Conservation (phyloP, 2,888 invertebrate species). For the Cantharis flavilabris region DNA sequence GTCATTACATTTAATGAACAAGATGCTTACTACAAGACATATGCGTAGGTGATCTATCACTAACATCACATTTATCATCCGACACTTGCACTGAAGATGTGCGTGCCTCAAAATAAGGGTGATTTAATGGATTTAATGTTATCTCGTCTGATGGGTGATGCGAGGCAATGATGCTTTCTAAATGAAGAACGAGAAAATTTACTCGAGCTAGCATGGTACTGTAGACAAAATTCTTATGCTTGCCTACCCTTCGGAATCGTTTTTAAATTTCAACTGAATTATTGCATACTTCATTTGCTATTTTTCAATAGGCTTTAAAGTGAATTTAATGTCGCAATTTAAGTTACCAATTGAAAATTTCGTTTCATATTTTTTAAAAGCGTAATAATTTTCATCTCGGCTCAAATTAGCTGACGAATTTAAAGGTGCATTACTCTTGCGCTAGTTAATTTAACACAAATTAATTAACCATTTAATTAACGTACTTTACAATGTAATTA, state of each 20-base stretch:
- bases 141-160: constrained; percentile 15
- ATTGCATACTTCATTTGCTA: constrained; percentile 9
- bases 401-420: not conserved
- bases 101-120: constrained; percentile 12
- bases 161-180: constrained; percentile 3
- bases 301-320: constrained; percentile 10
- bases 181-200: constrained; percentile 12
- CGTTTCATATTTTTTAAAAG: not conserved
- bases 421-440: not conserved
- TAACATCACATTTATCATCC: constrained; percentile 43
- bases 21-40: constrained; percentile 40
- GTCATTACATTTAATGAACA: constrained; percentile 43
- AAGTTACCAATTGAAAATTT: not conserved
- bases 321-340: constrained; percentile 5
- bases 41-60: constrained; percentile 45
- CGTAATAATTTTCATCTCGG: not conserved
- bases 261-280: constrained; percentile 7
- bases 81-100: constrained; percentile 20
- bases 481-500: not conserved
- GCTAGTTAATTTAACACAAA: not conserved
- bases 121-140: constrained; percentile 22
- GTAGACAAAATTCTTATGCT: not conserved
- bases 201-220: constrained; percentile 9
- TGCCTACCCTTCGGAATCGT: constrained; percentile 5
- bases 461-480: constrained; percentile 1